Base-by-base conservation (phyloP, 2,888 invertebrate genomes). In the Sminthurides aquaticus region DNA sequence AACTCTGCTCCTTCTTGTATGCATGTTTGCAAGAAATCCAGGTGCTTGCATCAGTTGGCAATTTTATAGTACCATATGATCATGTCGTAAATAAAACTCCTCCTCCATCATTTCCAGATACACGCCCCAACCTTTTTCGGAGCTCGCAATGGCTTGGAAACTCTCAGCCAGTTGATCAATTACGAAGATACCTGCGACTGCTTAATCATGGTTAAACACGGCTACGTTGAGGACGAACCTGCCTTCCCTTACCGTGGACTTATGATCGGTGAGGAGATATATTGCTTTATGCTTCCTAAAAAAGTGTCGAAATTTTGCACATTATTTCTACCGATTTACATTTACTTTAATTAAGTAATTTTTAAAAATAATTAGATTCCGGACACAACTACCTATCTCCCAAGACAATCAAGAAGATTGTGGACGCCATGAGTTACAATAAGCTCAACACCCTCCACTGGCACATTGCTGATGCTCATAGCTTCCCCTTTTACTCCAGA, bases 361-460 rank as follows among this genome's bases (percentile, higher is more conserved):
- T n/a, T n/a, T n/a, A n/a, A n/a, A n/a, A n/a, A n/a, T n/a, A n/a
- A n/a, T n/a, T 29, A 72, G 98, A 98, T 77, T 88, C 92, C 0
- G 86, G 92, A 0, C 84, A 97, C 67, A 93, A 97, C 79, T 98
- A 86, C 77, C 81, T 96, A 26, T 86, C 90, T 0, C 78, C 91
- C 69, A 78, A 78, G 18, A 83, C 83, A 56, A 86, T 91, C 24
- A 83, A 85, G 74, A 84, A 83, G 70, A 88, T 88, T 57, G 81
- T 94, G 70, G 89, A 93, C 74, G 93, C 86, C 1, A 91, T 96
- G 89, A 87, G 89, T 1, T 84, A 89, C 22, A 87, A 87, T 58
- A 96, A 96, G 79, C 80, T 96, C 81, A 96, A 96, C 77, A 89
- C 92, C 0, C 84, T 96, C 55, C 96, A 96, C 77, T 96, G 95